Evolutionary conservation across 2,888 invertebrate genomes (phyloP).

Genomic region (Pyrgus malvae): DNA sequence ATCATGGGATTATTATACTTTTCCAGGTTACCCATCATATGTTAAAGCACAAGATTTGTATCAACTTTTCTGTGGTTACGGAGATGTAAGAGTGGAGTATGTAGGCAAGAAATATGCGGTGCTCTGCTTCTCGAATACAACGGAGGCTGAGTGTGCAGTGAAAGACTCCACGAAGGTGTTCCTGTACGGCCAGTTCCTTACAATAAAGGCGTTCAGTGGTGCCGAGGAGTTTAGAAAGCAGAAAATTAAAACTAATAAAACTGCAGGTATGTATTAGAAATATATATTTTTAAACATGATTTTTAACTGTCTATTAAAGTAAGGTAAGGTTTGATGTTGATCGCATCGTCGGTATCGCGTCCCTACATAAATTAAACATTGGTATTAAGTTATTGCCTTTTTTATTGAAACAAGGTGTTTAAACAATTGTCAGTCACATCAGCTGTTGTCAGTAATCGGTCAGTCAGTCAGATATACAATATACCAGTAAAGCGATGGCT

Average conservation of each 20-base stretch:
- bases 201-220: constrained; percentile 40
- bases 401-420: too few species aligned
- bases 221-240: constrained; percentile 24
- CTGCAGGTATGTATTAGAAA: constrained; percentile 42
- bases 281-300: not conserved
- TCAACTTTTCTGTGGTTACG: constrained; percentile 49
- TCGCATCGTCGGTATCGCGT: too few species aligned
- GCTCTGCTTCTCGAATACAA: constrained; percentile 39
- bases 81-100: constrained; percentile 45
- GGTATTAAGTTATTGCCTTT: too few species aligned
- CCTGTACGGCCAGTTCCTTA: constrained; percentile 57
- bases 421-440: too few species aligned
- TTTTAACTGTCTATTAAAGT: too few species aligned
- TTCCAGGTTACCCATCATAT: constrained; percentile 59
- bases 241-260: constrained; percentile 43
- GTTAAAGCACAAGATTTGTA: constrained; percentile 52
- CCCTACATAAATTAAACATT: too few species aligned
- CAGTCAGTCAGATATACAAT: too few species aligned
- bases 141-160: constrained; percentile 44
- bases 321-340: too few species aligned
- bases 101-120: constrained; percentile 41
- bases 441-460: too few species aligned
- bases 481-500: too few species aligned
- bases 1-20: not conserved
- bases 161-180: constrained; percentile 40